Base-by-base conservation (phyloP, 1,140 invertebrate genomes). In the Adelges cooleyi region DNA sequence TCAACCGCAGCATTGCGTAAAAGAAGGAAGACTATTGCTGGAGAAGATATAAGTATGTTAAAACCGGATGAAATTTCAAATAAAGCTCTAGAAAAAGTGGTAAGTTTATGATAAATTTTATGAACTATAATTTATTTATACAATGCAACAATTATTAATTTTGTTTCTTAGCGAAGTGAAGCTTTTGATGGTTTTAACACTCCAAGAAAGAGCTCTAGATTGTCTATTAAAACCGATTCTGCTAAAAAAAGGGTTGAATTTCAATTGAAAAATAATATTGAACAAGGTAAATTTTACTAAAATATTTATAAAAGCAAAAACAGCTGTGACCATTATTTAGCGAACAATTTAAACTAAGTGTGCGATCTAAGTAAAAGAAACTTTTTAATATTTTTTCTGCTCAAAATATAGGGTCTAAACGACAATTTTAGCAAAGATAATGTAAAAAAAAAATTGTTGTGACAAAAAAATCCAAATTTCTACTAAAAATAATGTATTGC, bases 11-110 rank as follows among this genome's bases (percentile, higher is more conserved):
- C 4, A 46, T 15, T 20, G 3, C 25, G 20, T 29, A 62, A 62
- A n/a, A 40, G 56, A 15, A 48, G 56, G 10, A 48, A 62, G 13
- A 62, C 56, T 6, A 62, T 62, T 20, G 56, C 42, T 13, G 56
- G 56, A 9, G 23, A 62, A 48, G 42, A 46, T 29, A 62, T 62
- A 48, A 62, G 42, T 2, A 15, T 46, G 17, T 62, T 48, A 18
- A 46, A 48, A 46, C 56, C 56, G 15, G 56, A 62, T 29, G 56
- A 62, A 62, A 62, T 62, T 29, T 62, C 56, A 27, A 62, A 62
- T 48, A 62, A 62, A 33, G 56, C 25, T 11, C 25, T 62, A 18
- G 56, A 62, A 33, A 62, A 62, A 62, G 42, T 62, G 27, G 56
- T 62, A 48, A 48, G 53, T 59, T 59, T 25, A 59, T n/a, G n/a